Conservation (phyloP, 1,140 invertebrate species). For the Acromyrmex heyeri region DNA sequence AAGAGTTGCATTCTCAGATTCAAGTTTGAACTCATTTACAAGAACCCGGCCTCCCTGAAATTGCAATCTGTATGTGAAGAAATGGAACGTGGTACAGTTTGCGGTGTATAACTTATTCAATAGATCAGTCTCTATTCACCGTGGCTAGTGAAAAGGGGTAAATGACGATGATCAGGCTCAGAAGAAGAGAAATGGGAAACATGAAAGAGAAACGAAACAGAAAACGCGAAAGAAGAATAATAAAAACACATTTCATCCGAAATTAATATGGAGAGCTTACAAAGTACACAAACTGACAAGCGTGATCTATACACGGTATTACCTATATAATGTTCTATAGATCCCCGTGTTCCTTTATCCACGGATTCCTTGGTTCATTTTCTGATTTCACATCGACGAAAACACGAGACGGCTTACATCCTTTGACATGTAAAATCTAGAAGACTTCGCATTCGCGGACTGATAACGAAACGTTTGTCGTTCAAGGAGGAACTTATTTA, state of each 20-base stretch:
- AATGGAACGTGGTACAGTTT: constrained; percentile 19
- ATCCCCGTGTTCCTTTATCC: not conserved
- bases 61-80: constrained; percentile 47
- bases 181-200: not conserved
- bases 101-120: constrained; percentile 56
- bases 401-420: constrained; percentile 15
- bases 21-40: constrained; percentile 14
- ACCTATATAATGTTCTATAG: not conserved
- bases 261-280: constrained; percentile 42
- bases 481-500: not conserved
- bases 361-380: constrained; percentile 4
- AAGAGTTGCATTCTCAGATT: not conserved
- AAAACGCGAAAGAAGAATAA: not conserved
- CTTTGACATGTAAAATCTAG: constrained; percentile 30
- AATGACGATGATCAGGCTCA: constrained; percentile 5
- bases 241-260: constrained; percentile 40
- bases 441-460: constrained; percentile 2
- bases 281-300: constrained; percentile 19
- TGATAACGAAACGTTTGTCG: not conserved
- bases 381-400: not conserved
- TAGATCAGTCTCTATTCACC: constrained; percentile 27
- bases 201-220: not conserved
- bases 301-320: constrained; percentile 4
- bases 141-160: not conserved
- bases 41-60: not conserved